Conservation (phyloP, 2,113 vertebrate species). For the Microcebus lehilahytsara region DNA sequence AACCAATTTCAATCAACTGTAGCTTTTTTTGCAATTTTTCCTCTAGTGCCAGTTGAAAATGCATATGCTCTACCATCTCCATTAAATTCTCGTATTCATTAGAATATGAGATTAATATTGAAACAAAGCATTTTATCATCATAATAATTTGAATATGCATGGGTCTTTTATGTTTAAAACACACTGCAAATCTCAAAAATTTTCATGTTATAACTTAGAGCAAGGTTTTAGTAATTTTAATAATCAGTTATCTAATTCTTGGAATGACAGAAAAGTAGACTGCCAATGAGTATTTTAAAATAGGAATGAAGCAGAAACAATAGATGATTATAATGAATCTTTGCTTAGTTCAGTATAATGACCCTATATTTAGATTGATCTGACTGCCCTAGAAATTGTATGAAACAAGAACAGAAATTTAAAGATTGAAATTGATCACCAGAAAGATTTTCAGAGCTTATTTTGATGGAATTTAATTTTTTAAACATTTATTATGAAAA, state of each 20-base stretch:
- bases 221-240: constrained; percentile 27
- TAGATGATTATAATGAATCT: neutral
- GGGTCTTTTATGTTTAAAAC: neutral
- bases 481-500: neutral
- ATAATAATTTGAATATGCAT: neutral
- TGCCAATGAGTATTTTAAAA: constrained; percentile 4
- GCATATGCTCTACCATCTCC: constrained; percentile 16
- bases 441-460: neutral
- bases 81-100: constrained; percentile 59
- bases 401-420: neutral
- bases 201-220: neutral
- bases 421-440: neutral
- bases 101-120: constrained; percentile 1
- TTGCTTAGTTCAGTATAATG: constrained; percentile 6
- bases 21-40: constrained; percentile 40
- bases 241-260: neutral
- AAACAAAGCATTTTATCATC: constrained; percentile 53
- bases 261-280: neutral
- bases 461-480: neutral
- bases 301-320: neutral
- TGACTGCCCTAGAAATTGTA: neutral
- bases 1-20: constrained; percentile 52
- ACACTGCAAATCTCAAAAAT: neutral
- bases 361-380: neutral
- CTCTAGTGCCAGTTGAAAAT: constrained; percentile 51